Evolutionary conservation across 2,888 invertebrate species (phyloP), one percentile per base, ranked within the genome.

Genomic region (Epinotia ramella): DNA sequence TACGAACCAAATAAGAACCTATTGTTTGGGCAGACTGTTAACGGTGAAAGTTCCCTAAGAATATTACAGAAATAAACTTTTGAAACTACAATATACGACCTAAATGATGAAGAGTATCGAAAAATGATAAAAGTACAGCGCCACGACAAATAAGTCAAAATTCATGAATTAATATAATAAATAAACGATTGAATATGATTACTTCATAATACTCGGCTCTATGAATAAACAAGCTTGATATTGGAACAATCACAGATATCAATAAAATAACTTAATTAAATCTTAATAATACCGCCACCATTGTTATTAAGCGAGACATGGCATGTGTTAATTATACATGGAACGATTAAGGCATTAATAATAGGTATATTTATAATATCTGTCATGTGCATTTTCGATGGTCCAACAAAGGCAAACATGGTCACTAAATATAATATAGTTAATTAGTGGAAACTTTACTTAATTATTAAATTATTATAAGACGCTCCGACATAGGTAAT

Each of bases 301-400:
- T 79, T 86, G 88, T 91, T 91, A 92, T 72, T 63, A 76, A 76
- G 76, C 76, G 46, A 75, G 59, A 62, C 62, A 67, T 71, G 67
- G 71, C 62, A 72, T 72, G 66, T 71, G 76, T 76, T 72, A 76
- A 72, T 74, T 13, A 70, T 56, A 71, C 72, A 72, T 72, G n/a
- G n/a, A 72, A 76, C 72, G 65, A 64, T 20, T 49, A 67, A 57
- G 70, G 20, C 16, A 65, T 59, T 63, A 49, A 69, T 65, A 65
- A 57, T 46, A n/a, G n/a, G n/a, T n/a, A 16, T 53, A 53, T 53
- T 77, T 75, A 65, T 74, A 69, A 72, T 70, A 71, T 79, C 86
- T 88, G 91, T 89, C 89, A 92, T 93, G 93, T 94, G 93, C 89
- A 93, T 84, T 91, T 92, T 91, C 86, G 91, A 90, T 85, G 92